These are phyloP conservation scores for Drosophila sp. DNA, from an alignment of 1,140 invertebrate species.

Conservation along the genomic window DNA sequence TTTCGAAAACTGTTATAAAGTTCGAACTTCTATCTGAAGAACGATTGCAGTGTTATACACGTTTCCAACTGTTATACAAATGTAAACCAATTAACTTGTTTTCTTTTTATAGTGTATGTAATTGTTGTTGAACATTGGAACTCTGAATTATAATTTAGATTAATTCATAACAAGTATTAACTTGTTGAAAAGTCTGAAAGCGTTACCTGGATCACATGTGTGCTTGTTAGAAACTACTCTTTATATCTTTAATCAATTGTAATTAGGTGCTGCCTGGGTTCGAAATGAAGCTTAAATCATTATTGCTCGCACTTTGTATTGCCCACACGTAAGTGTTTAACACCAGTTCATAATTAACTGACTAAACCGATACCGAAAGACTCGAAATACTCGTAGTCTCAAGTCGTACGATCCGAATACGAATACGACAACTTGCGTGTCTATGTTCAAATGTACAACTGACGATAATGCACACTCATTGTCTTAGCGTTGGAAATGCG, in stretches of 20 bases:
- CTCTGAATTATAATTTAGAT: constrained; percentile 33
- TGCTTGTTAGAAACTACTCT: not conserved
- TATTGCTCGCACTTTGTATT: constrained; percentile 41
- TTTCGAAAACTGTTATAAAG: constrained; percentile 9
- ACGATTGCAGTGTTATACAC: not conserved
- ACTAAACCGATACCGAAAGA: no score
- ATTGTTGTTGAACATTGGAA: constrained; percentile 72
- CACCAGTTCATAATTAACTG: constrained; percentile 41
- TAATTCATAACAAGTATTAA: constrained; percentile 41
- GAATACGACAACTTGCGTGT: constrained; percentile 64
- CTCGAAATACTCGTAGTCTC: constrained; percentile 1
- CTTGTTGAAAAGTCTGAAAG: constrained; percentile 24
- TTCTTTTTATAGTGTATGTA: constrained; percentile 39
- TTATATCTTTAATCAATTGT: not conserved
- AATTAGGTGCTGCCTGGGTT: constrained; percentile 2
- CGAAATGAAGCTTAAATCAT: constrained; percentile 16
- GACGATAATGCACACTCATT: constrained; percentile 75
- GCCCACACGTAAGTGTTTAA: constrained; percentile 13
- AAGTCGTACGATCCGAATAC: constrained; percentile 30
- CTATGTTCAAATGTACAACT: constrained; percentile 73
- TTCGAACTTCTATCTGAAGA: not conserved
- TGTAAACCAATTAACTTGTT: not conserved
- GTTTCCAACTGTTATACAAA: constrained; percentile 9
- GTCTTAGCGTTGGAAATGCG: constrained; percentile 52
- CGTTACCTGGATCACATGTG: not conserved